Evolutionary conservation across 2,113 vertebrate species (phyloP).

Genomic region (Pleuronectes platessa): DNA sequence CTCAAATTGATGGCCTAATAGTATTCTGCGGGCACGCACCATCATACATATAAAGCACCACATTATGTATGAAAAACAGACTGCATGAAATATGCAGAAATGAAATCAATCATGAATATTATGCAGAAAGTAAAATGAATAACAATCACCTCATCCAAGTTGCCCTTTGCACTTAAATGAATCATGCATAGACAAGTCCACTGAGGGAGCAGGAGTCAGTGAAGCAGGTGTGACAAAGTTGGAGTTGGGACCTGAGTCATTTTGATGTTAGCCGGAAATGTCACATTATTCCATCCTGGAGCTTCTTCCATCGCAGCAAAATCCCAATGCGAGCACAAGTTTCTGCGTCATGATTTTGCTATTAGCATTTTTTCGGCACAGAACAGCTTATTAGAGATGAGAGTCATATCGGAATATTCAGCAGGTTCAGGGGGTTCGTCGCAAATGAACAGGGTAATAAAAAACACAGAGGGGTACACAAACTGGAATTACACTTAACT

Average conservation of each 20-base stretch:
- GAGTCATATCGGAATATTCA: neutral
- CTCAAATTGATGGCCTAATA: constrained; percentile 14
- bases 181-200: neutral
- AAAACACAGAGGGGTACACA: neutral
- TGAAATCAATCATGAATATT: constrained; percentile 35
- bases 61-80: constrained; percentile 11
- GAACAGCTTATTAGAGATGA: constrained; percentile 11
- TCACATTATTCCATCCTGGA: constrained; percentile 24
- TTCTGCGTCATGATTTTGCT: constrained; percentile 27
- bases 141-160: constrained; percentile 30
- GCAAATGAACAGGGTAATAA: neutral
- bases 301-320: neutral
- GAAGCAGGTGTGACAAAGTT: constrained; percentile 15
- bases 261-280: constrained; percentile 35
- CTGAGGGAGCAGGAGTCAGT: neutral
- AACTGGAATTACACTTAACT: neutral
- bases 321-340: constrained; percentile 5
- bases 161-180: constrained; percentile 35
- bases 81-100: constrained; percentile 36
- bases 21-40: neutral
- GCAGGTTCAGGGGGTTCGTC: neutral
- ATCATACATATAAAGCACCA: constrained; percentile 28
- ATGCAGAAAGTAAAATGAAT: constrained; percentile 44
- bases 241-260: constrained; percentile 20
- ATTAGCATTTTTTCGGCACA: constrained; percentile 20